phyloP scores from a whole-genome alignment of 2,888 invertebrate genomes.

The Mongoloraphidia duomilia region DNA sequence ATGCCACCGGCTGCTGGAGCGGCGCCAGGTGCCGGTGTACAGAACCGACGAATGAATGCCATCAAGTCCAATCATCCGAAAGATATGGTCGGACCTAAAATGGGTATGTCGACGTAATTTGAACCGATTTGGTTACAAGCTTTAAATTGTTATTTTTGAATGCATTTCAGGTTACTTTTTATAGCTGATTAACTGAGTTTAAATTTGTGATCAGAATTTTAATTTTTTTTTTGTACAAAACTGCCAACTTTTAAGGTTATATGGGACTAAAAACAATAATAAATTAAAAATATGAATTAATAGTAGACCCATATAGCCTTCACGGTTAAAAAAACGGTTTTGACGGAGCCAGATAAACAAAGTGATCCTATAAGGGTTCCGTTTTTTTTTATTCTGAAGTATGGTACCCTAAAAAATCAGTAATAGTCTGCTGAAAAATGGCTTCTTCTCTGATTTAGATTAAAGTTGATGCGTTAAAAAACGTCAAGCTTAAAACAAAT shows the following conservation, averaged over 20 bases:
- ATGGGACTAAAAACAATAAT: too few species aligned
- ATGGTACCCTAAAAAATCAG: too few species aligned
- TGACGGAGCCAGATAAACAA: too few species aligned
- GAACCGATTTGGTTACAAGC: neutral
- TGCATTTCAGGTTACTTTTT: neutral
- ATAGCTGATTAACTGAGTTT: neutral
- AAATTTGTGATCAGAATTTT: neutral
- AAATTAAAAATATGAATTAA: too few species aligned
- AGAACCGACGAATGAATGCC: conserved; percentile 70
- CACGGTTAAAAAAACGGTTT: too few species aligned
- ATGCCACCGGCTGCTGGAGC: conserved; percentile 34
- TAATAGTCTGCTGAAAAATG: too few species aligned
- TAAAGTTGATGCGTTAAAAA: too few species aligned
- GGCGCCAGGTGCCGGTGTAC: conserved; percentile 39
- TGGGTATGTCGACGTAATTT: conserved; percentile 43
- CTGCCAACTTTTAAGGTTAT: neutral
- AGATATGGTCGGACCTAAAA: conserved; percentile 58
- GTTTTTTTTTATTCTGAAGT: too few species aligned
- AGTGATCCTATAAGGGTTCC: too few species aligned
- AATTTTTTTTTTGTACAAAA: neutral
- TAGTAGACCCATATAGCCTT: too few species aligned
- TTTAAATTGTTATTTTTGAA: neutral
- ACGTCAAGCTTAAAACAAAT: too few species aligned
- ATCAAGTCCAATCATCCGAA: conserved; percentile 78
- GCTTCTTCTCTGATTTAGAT: too few species aligned